Evolutionary conservation across 1,140 invertebrate species (phyloP), one percentile per base, ranked within the genome.

Genomic region (Scaptodrosophila lebanonensis): DNA sequence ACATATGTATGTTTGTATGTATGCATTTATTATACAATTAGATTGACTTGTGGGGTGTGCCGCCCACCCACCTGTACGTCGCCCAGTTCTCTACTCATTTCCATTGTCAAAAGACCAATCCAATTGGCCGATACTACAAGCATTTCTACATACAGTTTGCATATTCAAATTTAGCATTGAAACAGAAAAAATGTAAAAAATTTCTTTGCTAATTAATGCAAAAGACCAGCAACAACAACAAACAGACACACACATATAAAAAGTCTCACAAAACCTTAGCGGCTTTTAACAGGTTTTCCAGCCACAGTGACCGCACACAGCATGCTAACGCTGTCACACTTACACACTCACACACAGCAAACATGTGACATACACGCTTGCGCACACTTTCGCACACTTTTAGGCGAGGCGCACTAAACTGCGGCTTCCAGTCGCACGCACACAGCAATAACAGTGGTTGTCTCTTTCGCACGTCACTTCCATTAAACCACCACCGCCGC

Each of bases 231-330:
- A 65, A 68, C 62, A 75, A 76, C 72, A 72, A 77, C 72, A 77
- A 76, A 71, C 66, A 64, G n/a, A n/a, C n/a, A n/a, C n/a, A n/a
- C n/a, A n/a, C n/a, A n/a, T n/a, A n/a, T n/a, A n/a, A n/a, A n/a
- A n/a, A 60, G 62, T 71, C 42, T 42, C 64, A 58, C 72, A 47
- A 79, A 63, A 73, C 73, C 75, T 76, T 79, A 77, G 72, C 72
- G 72, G 72, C 72, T 77, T 65, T 77, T 77, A 77, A 77, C 72
- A 77, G 73, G 72, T 77, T 79, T 77, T 77, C 72, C 72, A 77
- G 67, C 36, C 52, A 52, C 66, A 77, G 58, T 52, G n/a, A 60
- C 44, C 54, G 56, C 65, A 59, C 43, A 44, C 43, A 42, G 54
- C 29, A 45, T 39, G 40, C 47, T 63, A 36, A 44, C 54, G 54